Percentiles rank a stretch among this genome's conserved stretches.
These are phyloP conservation scores for Meriones unguiculatus DNA, from an alignment of 2,113 vertebrate genomes.

Conservation along the genomic window DNA sequence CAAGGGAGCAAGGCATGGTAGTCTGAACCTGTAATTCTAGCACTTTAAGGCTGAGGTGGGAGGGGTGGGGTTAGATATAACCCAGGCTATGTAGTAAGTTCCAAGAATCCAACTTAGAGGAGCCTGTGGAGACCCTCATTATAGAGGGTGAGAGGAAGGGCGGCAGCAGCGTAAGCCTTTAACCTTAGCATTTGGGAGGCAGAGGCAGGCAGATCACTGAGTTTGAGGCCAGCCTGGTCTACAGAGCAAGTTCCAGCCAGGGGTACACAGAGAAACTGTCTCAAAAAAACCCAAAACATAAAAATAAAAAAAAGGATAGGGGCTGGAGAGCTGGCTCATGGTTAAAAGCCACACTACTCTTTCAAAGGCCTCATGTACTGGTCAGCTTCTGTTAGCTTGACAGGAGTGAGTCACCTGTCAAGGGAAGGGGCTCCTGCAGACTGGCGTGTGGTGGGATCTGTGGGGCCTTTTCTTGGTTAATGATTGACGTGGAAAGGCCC, in stretches of 20 bases:
- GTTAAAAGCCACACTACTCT: background rate
- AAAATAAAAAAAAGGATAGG: background rate
- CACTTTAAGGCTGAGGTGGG: background rate
- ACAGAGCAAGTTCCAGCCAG: background rate
- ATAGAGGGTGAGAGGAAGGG: background rate
- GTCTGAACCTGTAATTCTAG: background rate
- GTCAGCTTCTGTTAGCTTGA: background rate
- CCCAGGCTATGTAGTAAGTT: background rate
- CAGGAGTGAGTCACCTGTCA: background rate
- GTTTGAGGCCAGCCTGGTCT: background rate
- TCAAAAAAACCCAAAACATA: background rate
- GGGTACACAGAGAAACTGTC: background rate
- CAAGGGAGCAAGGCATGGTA: fast-evolving
- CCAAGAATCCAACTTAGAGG: background rate
- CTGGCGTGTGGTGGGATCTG: background rate
- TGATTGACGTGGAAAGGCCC: background rate
- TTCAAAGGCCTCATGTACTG: background rate
- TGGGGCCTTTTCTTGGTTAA: background rate
- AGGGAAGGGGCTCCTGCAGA: background rate
- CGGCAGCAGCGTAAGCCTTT: background rate
- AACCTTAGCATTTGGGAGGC: background rate
- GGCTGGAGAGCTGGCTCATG: background rate
- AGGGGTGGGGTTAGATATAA: background rate
- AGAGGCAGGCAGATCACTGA: background rate
- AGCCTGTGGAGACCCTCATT: background rate